These are phyloP conservation scores for Apantesis nais DNA, from an alignment of 2,888 invertebrate genomes.

Conservation along the genomic window DNA sequence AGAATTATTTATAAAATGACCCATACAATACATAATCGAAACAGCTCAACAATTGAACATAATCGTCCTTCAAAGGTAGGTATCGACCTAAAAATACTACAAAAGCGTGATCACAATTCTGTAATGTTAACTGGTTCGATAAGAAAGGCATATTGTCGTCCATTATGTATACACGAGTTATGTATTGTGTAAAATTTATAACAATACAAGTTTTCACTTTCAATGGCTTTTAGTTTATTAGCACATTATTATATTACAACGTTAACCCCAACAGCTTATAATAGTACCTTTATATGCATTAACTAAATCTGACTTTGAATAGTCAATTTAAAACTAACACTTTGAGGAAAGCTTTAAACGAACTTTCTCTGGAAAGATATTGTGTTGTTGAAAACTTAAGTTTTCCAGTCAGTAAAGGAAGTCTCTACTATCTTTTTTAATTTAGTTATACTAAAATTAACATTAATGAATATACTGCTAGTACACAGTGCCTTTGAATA, in stretches of 20 bases:
- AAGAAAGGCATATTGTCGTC: constrained; percentile 28
- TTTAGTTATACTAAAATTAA: no score
- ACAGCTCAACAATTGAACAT: constrained; percentile 13
- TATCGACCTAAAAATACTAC: constrained; percentile 15
- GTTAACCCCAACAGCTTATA: constrained; percentile 4
- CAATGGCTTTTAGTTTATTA: constrained; percentile 20
- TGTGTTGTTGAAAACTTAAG: not conserved
- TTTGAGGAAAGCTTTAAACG: not conserved
- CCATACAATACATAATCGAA: constrained; percentile 10
- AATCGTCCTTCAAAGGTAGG: constrained; percentile 11
- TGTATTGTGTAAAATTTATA: constrained; percentile 28
- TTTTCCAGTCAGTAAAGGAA: not conserved
- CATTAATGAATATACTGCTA: no score
- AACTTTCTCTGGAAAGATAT: not conserved
- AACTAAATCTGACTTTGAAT: not conserved
- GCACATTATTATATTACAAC: constrained; percentile 17
- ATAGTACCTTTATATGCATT: not conserved
- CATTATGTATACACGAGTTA: constrained; percentile 33
- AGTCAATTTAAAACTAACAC: not conserved
- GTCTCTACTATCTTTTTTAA: no score
- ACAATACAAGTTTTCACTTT: constrained; percentile 30
- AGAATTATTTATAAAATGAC: not conserved
- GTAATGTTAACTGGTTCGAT: constrained; percentile 26
- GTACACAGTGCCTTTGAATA: no score
- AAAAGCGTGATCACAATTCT: constrained; percentile 23